Percentiles rank a stretch among this genome's conserved stretches.
These are phyloP conservation scores for Campylomormyrus numenius DNA, from an alignment of 2,113 vertebrate species.

Conservation along the genomic window DNA sequence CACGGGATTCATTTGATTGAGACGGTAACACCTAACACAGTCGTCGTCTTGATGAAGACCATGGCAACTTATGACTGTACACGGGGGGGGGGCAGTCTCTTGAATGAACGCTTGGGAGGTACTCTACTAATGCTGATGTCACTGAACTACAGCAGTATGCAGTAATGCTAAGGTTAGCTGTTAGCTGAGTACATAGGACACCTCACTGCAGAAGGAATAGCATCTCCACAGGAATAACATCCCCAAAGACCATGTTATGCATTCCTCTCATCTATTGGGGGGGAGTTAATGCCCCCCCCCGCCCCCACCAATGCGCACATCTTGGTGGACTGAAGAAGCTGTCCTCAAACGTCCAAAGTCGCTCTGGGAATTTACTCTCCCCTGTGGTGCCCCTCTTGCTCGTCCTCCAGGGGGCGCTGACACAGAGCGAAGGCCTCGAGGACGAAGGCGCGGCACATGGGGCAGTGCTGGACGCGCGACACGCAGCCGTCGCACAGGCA, in stretches of 20 bases:
- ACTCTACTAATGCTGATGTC: background rate
- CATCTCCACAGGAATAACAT: background rate
- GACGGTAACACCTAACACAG: background rate
- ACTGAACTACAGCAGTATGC: background rate
- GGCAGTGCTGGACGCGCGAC: slow-evolving; percentile 79
- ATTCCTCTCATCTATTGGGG: background rate
- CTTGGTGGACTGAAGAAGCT: no score
- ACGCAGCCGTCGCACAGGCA: slow-evolving; percentile 82
- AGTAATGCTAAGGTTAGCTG: background rate
- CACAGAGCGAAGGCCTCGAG: slow-evolving; percentile 76
- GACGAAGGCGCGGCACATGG: slow-evolving; percentile 86
- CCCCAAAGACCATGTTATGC: background rate
- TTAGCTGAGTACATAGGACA: background rate
- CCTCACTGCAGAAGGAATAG: background rate
- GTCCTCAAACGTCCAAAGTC: background rate
- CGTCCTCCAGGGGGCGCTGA: background rate
- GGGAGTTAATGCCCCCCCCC: background rate
- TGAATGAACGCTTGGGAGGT: background rate
- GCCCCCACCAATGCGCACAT: background rate
- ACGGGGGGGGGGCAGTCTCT: background rate
- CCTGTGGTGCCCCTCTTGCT: background rate
- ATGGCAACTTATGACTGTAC: background rate
- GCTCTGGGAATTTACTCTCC: background rate
- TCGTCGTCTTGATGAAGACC: background rate
- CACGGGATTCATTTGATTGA: background rate